phyloP scores from a whole-genome alignment of 2,797 vertebrate species.

The Chiropotes sagulatus region DNA sequence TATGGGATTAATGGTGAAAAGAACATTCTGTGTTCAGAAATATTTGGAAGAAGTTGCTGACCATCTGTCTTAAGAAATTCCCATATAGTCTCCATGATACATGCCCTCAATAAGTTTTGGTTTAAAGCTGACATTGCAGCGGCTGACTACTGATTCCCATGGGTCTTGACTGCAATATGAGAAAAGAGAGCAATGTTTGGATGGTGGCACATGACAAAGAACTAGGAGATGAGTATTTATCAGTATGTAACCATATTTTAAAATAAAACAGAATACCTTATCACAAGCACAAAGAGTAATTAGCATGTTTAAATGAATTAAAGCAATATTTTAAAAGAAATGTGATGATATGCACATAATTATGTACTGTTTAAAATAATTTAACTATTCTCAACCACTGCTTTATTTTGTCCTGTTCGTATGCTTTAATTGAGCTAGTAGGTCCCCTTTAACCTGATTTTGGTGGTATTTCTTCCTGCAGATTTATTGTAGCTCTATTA shows the following conservation, averaged over 20 bases:
- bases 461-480: background rate
- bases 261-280: background rate
- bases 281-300: background rate
- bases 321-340: slow-evolving; percentile 33
- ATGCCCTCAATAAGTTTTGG: background rate
- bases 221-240: background rate
- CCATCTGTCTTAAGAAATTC: background rate
- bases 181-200: background rate
- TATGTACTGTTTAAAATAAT: background rate
- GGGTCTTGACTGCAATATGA: background rate
- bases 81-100: background rate
- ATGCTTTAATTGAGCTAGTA: background rate
- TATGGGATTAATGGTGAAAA: background rate
- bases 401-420: slow-evolving; percentile 20
- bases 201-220: background rate
- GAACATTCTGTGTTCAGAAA: background rate
- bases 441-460: background rate
- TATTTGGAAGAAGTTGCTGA: background rate
- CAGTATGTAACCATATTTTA: background rate
- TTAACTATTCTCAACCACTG: background rate
- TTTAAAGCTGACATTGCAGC: background rate
- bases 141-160: background rate
- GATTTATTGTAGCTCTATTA: background rate
- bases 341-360: background rate
- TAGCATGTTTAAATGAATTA: slow-evolving; percentile 24